Evolutionary conservation across 2,888 invertebrate species (phyloP).

Genomic region (Tubulanus polymorphus): DNA sequence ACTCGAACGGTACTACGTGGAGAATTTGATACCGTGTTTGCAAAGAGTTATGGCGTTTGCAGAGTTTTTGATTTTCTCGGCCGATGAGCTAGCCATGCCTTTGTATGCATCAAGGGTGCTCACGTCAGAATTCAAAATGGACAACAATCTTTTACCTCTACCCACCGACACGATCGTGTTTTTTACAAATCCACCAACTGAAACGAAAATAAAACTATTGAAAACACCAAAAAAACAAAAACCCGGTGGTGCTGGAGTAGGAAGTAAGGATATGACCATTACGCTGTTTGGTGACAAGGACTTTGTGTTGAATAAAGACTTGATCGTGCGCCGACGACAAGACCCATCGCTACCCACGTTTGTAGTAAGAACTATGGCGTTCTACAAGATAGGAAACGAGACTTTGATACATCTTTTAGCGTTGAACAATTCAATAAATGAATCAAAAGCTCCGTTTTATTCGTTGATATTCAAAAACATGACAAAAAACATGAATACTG

Average conservation of each 20-base stretch:
- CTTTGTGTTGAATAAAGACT: neutral
- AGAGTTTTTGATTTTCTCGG: neutral
- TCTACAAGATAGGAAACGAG: neutral
- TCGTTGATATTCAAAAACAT: neutral
- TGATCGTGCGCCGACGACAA: neutral
- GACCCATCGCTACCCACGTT: neutral
- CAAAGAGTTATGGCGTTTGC: neutral
- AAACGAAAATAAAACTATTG: neutral
- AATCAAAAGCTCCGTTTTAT: neutral
- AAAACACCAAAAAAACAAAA: neutral
- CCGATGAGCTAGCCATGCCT: neutral
- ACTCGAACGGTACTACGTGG: neutral
- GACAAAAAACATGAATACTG: neutral
- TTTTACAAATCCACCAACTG: neutral
- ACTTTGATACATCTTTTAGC: neutral
- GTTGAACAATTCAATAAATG: neutral
- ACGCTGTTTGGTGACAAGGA: neutral
- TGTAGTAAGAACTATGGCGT: neutral
- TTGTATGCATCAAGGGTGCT: neutral
- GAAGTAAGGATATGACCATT: neutral
- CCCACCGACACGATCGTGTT: neutral
- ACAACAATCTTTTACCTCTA: neutral
- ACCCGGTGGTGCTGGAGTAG: neutral
- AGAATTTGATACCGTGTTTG: no score
- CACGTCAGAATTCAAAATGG: neutral